Evolutionary conservation across 2,888 invertebrate genomes (phyloP).

Genomic region (Cynaeus angustus): DNA sequence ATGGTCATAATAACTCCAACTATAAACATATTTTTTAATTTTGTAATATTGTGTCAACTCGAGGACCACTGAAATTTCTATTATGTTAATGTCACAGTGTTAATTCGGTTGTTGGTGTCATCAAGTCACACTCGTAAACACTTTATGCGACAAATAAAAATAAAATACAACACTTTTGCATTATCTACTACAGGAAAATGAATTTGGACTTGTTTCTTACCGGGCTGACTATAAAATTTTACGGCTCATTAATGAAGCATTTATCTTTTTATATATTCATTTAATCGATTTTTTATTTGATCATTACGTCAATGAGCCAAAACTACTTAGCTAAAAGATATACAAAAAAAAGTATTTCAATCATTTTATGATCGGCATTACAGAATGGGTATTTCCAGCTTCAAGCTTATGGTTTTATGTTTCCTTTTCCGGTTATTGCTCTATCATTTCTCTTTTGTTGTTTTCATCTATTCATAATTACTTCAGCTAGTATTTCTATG

Average conservation of each 20-base stretch:
- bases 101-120: slow-evolving; percentile 32
- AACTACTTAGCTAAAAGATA: neutral
- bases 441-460: no score
- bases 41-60: slow-evolving; percentile 24
- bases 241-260: slow-evolving; percentile 41
- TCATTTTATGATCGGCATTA: no score
- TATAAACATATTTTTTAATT: slow-evolving; percentile 54
- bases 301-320: neutral
- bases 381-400: no score
- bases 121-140: slow-evolving; percentile 32
- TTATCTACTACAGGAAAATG: slow-evolving; percentile 46
- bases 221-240: slow-evolving; percentile 46
- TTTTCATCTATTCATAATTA: no score
- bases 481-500: no score
- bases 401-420: no score
- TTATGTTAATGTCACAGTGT: slow-evolving; percentile 43
- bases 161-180: slow-evolving; percentile 52
- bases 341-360: no score
- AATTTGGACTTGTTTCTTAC: slow-evolving; percentile 38
- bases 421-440: no score
- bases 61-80: slow-evolving; percentile 42
- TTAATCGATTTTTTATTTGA: slow-evolving; percentile 7
- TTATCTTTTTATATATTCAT: slow-evolving; percentile 28
- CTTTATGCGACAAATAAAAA: slow-evolving; percentile 50
- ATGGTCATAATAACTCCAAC: slow-evolving; percentile 58